A percentile compares a stretch with the other conserved stretches of the same genome.
Conservation (phyloP, 2,113 vertebrate species). For the Podarcis cretensis region DNA sequence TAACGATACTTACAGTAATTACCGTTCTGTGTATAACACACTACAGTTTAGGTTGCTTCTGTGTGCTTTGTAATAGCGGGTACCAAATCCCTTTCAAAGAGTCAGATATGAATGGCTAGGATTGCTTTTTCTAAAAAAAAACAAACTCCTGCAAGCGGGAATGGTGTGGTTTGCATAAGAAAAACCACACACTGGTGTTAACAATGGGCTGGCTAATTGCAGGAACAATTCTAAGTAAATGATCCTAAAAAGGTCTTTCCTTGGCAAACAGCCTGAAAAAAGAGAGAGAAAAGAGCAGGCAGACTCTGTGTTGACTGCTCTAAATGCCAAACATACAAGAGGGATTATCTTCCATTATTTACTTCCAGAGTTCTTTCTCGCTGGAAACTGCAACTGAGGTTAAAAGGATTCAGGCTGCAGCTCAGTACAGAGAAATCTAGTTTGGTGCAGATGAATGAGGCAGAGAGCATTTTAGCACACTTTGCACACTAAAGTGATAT, state of each 20-base stretch:
- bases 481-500: no score
- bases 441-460: neutral
- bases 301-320: slow-evolving; percentile 14
- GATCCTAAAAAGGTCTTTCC: slow-evolving; percentile 16
- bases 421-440: neutral
- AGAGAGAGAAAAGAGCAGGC: neutral
- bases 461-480: neutral
- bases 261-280: slow-evolving; percentile 3
- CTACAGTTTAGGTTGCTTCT: neutral
- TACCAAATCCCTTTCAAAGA: neutral
- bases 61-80: neutral
- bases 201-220: slow-evolving; percentile 3
- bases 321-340: slow-evolving; percentile 18
- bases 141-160: neutral
- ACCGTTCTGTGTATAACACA: neutral
- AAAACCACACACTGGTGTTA: slow-evolving; percentile 5
- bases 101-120: neutral
- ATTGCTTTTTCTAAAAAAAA: neutral
- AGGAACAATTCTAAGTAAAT: neutral
- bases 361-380: neutral
- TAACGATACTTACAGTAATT: neutral
- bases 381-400: slow-evolving; percentile 7
- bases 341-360: slow-evolving; percentile 10
- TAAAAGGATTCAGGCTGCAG: neutral
- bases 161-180: slow-evolving; percentile 20